Conservation (phyloP, 2,888 invertebrate genomes). For the Labia minor region DNA sequence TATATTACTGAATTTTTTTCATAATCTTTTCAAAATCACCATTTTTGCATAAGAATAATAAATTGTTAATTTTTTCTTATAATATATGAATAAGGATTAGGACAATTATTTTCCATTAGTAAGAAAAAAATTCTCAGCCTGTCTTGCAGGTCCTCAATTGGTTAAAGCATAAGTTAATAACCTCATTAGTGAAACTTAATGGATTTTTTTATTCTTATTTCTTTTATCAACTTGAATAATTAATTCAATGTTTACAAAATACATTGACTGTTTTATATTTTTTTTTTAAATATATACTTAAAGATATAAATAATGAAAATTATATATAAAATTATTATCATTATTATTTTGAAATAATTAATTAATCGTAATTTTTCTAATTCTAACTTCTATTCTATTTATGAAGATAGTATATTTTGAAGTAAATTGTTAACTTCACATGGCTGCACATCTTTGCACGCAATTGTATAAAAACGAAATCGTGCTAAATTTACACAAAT, state of each 20-base stretch:
- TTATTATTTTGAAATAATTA: too few relatives aligned
- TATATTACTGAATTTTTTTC: too few relatives aligned
- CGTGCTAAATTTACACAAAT: neutral
- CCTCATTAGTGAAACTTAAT: neutral
- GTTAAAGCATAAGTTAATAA: neutral
- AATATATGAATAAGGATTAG: constrained; percentile 5
- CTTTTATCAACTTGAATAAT: neutral
- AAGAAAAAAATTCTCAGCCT: neutral
- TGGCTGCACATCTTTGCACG: neutral
- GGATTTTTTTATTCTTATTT: neutral
- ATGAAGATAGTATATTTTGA: too few relatives aligned
- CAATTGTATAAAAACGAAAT: neutral
- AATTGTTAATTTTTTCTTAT: neutral
- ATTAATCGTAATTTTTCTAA: too few relatives aligned
- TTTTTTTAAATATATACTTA: neutral
- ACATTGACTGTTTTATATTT: too few relatives aligned
- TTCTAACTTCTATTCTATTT: too few relatives aligned
- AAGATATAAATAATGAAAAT: too few relatives aligned
- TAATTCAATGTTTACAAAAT: neutral
- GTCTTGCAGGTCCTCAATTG: neutral
- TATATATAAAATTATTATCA: too few relatives aligned
- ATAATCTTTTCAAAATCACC: neutral
- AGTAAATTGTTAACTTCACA: neutral
- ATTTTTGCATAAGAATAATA: neutral
- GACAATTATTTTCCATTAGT: neutral